These are phyloP conservation scores for Netelia fuscicornis DNA, from an alignment of 2,888 invertebrate species.

Conservation along the genomic window DNA sequence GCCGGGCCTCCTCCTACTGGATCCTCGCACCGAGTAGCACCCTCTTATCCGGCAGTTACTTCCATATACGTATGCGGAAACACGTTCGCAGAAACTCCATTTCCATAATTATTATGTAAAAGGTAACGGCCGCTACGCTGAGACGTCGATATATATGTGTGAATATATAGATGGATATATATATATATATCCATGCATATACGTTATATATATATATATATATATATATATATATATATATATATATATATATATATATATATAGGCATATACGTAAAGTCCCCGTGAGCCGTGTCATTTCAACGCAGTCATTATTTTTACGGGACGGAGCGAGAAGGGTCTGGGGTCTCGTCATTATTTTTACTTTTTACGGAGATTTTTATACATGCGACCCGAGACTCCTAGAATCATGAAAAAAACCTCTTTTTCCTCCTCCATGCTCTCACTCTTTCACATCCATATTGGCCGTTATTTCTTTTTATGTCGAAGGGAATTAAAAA, in stretches of 20 bases:
- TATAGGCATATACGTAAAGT: neutral
- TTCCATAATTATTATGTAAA: constrained; percentile 73
- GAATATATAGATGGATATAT: neutral
- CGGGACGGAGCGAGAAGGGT: neutral
- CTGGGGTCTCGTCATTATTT: too few relatives aligned
- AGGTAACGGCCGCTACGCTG: constrained; percentile 49
- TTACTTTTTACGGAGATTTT: constrained; percentile 22
- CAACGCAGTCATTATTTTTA: constrained; percentile 45
- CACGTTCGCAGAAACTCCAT: constrained; percentile 70
- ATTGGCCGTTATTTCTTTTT: neutral
- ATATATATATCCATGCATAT: neutral
- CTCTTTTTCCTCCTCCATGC: neutral
- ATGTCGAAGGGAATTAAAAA: too few relatives aligned
- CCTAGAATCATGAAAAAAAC: neutral
- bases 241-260: neutral
- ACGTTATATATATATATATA: neutral
- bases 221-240: neutral
- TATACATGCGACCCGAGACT: constrained; percentile 10
- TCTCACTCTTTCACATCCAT: neutral
- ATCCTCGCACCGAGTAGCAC: constrained; percentile 30
- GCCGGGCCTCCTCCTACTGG: constrained; percentile 38
- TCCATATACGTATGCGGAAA: constrained; percentile 70
- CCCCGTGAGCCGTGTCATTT: constrained; percentile 22
- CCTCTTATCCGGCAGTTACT: constrained; percentile 64
- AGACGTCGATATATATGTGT: constrained; percentile 28